Percentiles rank a stretch among this genome's conserved stretches.
phyloP scores from a whole-genome alignment of 2,888 invertebrate genomes.

The Watsonalla binaria region DNA sequence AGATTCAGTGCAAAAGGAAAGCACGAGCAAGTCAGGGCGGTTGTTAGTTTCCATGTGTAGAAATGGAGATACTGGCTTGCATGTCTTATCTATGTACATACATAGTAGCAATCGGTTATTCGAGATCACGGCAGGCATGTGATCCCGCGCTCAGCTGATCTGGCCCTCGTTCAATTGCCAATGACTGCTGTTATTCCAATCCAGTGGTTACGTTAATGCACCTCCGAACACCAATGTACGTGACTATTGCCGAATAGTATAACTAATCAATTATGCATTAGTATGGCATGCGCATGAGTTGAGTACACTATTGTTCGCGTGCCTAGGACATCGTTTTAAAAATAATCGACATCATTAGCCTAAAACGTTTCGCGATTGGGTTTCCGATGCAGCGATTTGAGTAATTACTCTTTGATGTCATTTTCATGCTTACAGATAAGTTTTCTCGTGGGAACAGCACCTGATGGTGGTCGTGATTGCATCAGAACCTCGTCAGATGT shows the following conservation, averaged over 20 bases:
- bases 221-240: constrained; percentile 21
- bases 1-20: background rate
- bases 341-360: constrained; percentile 47
- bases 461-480: constrained; percentile 22
- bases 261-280: constrained; percentile 47
- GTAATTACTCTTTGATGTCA: constrained; percentile 16
- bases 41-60: background rate
- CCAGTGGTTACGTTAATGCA: constrained; percentile 34
- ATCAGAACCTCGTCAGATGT: constrained; percentile 44
- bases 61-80: constrained; percentile 30
- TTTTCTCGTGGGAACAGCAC: constrained; percentile 43
- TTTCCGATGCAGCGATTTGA: constrained; percentile 24
- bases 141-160: constrained; percentile 31
- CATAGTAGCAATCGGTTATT: constrained; percentile 14
- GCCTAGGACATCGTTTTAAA: constrained; percentile 44
- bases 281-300: constrained; percentile 34
- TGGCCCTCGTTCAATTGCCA: constrained; percentile 29
- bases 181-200: constrained; percentile 38
- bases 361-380: constrained; percentile 34
- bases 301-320: constrained; percentile 45
- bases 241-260: constrained; percentile 41
- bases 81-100: constrained; percentile 30
- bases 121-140: constrained; percentile 21
- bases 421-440: constrained; percentile 11
- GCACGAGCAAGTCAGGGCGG: background rate